phyloP scores from a whole-genome alignment of 1,140 invertebrate species.

The Panonychus citri region DNA sequence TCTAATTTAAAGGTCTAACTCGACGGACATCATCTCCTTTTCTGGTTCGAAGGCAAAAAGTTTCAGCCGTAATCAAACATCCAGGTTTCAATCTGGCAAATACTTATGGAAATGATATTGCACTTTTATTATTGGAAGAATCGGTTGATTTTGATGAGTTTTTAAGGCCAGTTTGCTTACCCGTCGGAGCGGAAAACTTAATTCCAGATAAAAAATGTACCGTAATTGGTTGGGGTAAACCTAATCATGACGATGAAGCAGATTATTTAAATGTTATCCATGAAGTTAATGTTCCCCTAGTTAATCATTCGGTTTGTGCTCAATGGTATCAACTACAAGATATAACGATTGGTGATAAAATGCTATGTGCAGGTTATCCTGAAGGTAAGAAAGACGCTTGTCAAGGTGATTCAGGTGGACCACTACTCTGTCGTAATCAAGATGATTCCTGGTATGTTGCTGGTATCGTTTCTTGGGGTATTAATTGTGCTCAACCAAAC shows the following conservation, averaged over 20 bases:
- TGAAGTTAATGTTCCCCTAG: conserved; percentile 17
- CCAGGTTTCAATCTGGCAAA: conserved; percentile 13
- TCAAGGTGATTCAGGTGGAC: conserved; percentile 19
- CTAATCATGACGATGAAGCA: conserved; percentile 16
- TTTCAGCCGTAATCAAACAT: conserved; percentile 14
- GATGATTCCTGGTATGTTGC: conserved; percentile 20
- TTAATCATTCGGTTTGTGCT: conserved; percentile 14
- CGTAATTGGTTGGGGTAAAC: conserved; percentile 18
- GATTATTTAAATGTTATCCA: conserved; percentile 17
- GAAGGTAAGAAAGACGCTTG: conserved; percentile 8
- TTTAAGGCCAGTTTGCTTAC: conserved; percentile 64
- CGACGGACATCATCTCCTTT: conserved; percentile 14
- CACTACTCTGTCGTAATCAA: conserved; percentile 13
- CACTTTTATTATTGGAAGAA: conserved; percentile 59
- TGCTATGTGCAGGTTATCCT: conserved; percentile 13
- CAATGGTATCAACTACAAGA: conserved; percentile 16
- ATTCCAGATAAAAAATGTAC: conserved; percentile 10
- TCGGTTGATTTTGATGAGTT: conserved; percentile 42
- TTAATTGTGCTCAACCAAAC: conserved; percentile 18
- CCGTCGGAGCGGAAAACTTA: conserved; percentile 16
- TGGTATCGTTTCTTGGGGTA: conserved; percentile 19
- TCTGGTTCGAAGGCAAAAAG: conserved; percentile 12
- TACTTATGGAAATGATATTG: conserved; percentile 21
- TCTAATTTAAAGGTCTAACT: conserved; percentile 11
- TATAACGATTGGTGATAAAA: conserved; percentile 11